Conservation (phyloP, 2,113 vertebrate genomes). For the Triplophysa tibetana region DNA sequence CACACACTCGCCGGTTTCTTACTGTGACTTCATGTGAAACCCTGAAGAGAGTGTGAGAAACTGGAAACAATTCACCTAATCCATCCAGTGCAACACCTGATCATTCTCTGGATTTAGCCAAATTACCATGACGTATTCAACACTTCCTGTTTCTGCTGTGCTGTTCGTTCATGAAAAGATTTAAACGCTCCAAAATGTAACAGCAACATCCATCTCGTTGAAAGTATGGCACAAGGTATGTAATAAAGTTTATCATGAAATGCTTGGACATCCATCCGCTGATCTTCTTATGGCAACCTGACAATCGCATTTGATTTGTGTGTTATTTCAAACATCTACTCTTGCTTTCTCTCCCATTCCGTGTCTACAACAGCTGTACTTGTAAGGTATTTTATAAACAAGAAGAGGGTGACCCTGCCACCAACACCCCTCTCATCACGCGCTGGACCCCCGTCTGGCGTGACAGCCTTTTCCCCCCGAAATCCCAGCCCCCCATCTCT, state of each 20-base stretch:
- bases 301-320: background rate
- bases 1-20: constrained; percentile 13
- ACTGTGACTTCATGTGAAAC: background rate
- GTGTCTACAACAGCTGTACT: constrained; percentile 9
- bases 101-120: background rate
- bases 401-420: background rate
- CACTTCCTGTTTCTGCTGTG: background rate
- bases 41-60: background rate
- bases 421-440: constrained; percentile 58
- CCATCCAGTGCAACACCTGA: background rate
- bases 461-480: constrained; percentile 76
- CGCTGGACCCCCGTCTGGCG: constrained; percentile 76
- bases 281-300: background rate
- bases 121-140: background rate
- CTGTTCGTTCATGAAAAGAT: background rate
- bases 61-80: constrained; percentile 11
- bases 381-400: constrained; percentile 26
- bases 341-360: background rate
- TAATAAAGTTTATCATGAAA: background rate
- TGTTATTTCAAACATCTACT: background rate
- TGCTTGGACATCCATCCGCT: background rate
- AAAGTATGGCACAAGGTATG: background rate
- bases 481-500: constrained; percentile 77
- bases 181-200: too few species aligned
- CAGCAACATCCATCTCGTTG: background rate